Evolutionary conservation across 2,113 vertebrate species (phyloP).

Genomic region (Pavo muticus): DNA sequence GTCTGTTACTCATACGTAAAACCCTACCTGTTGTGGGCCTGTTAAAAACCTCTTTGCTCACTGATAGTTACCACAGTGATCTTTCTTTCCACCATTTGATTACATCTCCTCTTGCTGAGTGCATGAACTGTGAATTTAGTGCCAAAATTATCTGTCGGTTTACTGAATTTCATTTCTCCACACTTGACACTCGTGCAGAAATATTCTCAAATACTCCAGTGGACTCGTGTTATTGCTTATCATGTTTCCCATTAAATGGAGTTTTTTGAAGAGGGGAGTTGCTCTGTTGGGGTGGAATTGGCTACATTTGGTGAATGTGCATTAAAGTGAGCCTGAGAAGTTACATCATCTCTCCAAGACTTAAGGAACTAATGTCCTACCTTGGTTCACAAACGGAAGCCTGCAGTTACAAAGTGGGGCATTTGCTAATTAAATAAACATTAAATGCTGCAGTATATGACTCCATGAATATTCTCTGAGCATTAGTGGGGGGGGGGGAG

Average conservation of each 20-base stretch:
- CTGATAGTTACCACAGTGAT: neutral
- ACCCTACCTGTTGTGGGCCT: neutral
- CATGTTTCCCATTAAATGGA: neutral
- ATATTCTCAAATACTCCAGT: neutral
- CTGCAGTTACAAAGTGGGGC: neutral
- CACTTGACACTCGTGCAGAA: neutral
- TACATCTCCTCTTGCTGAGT: neutral
- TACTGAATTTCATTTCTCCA: neutral
- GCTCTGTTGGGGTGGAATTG: neutral
- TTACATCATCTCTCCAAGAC: neutral
- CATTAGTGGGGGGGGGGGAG: neutral
- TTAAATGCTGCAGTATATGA: neutral
- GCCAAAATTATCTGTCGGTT: neutral
- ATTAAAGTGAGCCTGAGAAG: neutral
- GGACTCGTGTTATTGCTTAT: neutral
- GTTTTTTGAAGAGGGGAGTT: neutral
- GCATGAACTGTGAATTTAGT: neutral
- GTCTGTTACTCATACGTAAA: neutral
- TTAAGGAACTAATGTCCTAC: neutral
- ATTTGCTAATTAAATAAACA: conserved; percentile 3
- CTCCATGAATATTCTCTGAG: conserved; percentile 22
- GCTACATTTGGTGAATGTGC: neutral
- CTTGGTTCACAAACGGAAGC: neutral
- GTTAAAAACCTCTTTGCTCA: neutral
- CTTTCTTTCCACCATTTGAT: neutral